Conservation (phyloP, 1,140 invertebrate species). For the Drosophila micromelanica region DNA sequence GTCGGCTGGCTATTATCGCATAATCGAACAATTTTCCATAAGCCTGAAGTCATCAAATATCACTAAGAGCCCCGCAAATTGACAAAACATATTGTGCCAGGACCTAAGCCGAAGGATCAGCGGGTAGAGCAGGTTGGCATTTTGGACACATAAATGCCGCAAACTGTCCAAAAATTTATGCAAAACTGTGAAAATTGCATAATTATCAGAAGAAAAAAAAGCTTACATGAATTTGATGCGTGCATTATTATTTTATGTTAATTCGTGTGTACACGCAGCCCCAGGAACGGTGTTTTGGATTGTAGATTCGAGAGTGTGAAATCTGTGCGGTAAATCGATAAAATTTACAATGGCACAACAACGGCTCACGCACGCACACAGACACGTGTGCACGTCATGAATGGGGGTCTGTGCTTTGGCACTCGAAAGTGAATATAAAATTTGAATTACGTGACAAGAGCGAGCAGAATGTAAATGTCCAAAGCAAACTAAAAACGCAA, state of each 20-base stretch:
- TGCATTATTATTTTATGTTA: conserved; percentile 71
- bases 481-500: conserved; percentile 57
- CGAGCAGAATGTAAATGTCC: conserved; percentile 39
- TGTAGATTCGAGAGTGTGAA: conserved; percentile 19
- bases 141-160: conserved; percentile 42
- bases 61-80: conserved; percentile 15
- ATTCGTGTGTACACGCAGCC: conserved; percentile 46
- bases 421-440: conserved; percentile 69
- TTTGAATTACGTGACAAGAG: conserved; percentile 77
- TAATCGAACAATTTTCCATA: conserved; percentile 46
- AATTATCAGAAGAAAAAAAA: conserved; percentile 53
- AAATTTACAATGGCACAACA: conserved; percentile 44
- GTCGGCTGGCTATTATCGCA: conserved; percentile 21
- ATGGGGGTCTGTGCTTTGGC: neutral
- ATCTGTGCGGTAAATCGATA: conserved; percentile 62
- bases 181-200: conserved; percentile 68
- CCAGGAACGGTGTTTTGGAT: conserved; percentile 2
- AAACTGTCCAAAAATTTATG: conserved; percentile 49
- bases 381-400: conserved; percentile 35
- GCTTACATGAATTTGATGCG: conserved; percentile 51
- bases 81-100: conserved; percentile 17
- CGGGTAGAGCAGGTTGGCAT: neutral
- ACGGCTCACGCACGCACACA: conserved; percentile 35
- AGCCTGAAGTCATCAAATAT: conserved; percentile 23
- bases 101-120: conserved; percentile 14